These are phyloP conservation scores for Coracopsis vasa DNA, from an alignment of 2,113 vertebrate species.

Conservation along the genomic window DNA sequence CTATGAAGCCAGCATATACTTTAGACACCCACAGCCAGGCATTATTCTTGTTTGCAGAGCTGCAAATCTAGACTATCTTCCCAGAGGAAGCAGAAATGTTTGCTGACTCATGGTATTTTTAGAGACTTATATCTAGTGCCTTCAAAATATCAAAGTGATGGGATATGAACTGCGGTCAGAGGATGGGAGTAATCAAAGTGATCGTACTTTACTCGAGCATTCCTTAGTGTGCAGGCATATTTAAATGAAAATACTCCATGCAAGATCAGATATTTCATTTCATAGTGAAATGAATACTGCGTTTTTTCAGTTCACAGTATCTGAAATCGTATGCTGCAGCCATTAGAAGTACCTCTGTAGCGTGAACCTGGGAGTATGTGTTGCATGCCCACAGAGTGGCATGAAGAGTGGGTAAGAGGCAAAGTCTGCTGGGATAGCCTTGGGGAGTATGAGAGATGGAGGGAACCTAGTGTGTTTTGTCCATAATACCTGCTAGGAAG, in stretches of 20 bases:
- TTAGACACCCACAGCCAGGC: background rate
- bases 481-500: background rate
- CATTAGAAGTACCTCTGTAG: background rate
- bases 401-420: background rate
- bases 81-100: background rate
- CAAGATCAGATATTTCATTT: background rate
- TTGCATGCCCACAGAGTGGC: background rate
- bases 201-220: background rate
- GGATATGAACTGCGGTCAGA: background rate
- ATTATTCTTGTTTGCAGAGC: background rate
- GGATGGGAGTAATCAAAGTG: background rate
- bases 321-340: background rate
- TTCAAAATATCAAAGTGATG: background rate
- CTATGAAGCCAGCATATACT: background rate
- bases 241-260: background rate
- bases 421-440: background rate
- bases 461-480: background rate
- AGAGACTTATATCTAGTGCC: background rate
- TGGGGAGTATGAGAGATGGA: background rate
- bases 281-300: background rate
- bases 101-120: background rate
- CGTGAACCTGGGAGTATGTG: background rate
- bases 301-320: background rate
- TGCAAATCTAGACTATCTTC: background rate
- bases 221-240: background rate